These are phyloP conservation scores for Leptinotarsa lineolata DNA, from an alignment of 1,140 invertebrate genomes.

Conservation along the genomic window DNA sequence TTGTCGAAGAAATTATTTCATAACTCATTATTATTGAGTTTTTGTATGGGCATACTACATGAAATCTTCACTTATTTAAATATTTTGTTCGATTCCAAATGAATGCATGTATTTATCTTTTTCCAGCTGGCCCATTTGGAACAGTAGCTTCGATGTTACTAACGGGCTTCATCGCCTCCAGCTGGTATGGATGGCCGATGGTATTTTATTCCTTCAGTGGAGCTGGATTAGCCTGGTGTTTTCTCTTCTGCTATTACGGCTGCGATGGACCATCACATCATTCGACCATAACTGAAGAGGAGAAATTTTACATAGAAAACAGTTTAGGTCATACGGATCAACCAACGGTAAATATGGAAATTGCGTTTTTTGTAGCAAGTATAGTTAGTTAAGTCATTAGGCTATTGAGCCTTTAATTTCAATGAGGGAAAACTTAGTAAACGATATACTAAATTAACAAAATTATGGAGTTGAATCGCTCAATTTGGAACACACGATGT, in stretches of 20 bases:
- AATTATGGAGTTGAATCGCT: too few relatives aligned
- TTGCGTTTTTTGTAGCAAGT: not conserved
- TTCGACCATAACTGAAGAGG: constrained; percentile 63
- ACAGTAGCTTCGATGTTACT: constrained; percentile 73
- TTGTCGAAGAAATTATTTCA: not conserved
- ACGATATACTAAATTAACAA: too few relatives aligned
- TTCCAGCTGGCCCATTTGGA: constrained; percentile 69
- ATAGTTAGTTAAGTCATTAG: not conserved
- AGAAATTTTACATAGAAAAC: constrained; percentile 67
- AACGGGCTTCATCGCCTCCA: constrained; percentile 69
- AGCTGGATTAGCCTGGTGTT: constrained; percentile 64
- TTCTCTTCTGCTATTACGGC: constrained; percentile 66
- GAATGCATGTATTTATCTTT: not conserved
- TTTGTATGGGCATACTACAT: too few relatives aligned
- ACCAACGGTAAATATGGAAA: constrained; percentile 27
- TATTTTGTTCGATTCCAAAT: too few relatives aligned
- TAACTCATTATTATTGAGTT: too few relatives aligned
- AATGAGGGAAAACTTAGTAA: too few relatives aligned
- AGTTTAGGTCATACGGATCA: constrained; percentile 39
- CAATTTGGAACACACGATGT: too few relatives aligned
- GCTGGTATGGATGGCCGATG: constrained; percentile 73
- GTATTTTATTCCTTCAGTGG: constrained; percentile 79
- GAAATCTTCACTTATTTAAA: too few relatives aligned
- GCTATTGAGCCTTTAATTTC: too few relatives aligned
- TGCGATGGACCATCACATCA: constrained; percentile 69